These are phyloP conservation scores for Platysternon megacephalum DNA, from an alignment of 2,113 vertebrate genomes.

Conservation along the genomic window DNA sequence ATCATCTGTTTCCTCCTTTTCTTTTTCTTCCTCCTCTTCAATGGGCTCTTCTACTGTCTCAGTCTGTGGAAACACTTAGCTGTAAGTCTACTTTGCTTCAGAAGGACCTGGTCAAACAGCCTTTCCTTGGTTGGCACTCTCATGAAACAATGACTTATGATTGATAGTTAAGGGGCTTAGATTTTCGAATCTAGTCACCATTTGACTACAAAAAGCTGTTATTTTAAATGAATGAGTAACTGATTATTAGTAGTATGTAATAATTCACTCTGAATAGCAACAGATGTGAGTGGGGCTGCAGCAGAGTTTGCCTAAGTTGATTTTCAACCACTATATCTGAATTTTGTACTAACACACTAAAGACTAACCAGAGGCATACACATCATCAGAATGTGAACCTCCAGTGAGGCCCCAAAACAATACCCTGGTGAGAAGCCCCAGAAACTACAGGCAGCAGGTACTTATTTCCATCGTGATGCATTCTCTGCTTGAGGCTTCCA, in stretches of 20 bases:
- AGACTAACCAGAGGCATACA: not conserved
- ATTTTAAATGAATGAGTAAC: not conserved
- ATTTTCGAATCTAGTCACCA: not conserved
- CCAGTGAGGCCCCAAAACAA: not conserved
- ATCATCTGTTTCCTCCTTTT: conserved; percentile 84
- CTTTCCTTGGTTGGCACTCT: not conserved
- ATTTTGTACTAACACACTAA: not conserved
- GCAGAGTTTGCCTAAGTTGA: not conserved
- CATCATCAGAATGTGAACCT: not conserved
- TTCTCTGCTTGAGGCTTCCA: not conserved
- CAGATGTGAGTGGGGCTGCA: not conserved
- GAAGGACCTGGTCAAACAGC: not conserved
- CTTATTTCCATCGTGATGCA: not conserved
- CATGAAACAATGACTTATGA: not conserved
- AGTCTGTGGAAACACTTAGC: conserved; percentile 79
- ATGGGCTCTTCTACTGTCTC: conserved; percentile 96
- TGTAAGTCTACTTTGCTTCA: not conserved
- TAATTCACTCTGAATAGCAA: not conserved
- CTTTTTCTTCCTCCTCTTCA: conserved; percentile 89
- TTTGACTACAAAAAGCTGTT: not conserved
- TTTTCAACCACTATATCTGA: not conserved
- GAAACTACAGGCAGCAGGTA: not conserved
- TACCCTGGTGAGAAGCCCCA: not conserved
- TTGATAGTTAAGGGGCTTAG: not conserved
- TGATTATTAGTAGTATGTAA: not conserved